Evolutionary conservation across 92 coral and sea anemone species (phyloP), one percentile per base, ranked within the genome.

Genomic region (Nematostella vectensis): DNA sequence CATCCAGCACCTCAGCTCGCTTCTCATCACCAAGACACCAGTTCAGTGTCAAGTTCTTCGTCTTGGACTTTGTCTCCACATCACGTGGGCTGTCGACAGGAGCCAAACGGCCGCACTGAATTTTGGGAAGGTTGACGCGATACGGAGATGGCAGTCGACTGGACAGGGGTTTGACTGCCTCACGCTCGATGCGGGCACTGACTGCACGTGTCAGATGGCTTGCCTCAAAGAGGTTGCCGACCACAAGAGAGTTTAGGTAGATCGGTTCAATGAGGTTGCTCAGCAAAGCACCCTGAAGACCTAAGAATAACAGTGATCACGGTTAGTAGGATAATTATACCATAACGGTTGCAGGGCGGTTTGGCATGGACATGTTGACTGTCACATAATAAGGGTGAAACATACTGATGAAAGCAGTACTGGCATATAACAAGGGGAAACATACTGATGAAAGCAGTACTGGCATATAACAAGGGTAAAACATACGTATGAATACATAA

Each of bases 191-290:
- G 29, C 96, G 94, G 51, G 81, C 80, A 67, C 94, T 69, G 58
- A 88, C 81, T 1, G 96, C 96, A 59, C 96, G 94, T 28, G 71
- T 57, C 70, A 88, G 74, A 52, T 88, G 96, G 12, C 79, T 77
- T 18, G 60, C 39, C 58, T 88, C 83, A 27, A 68, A 88, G 38
- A 78, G 76, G 29, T 81, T 69, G 29, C 96, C 96, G 2, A 85
- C 81, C 12, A 77, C 37, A 20, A 88, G 61, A n/a, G 85, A 71
- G 36, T 48, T 72, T 44, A 88, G 44, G 75, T 88, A 88, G 30
- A 88, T 70, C 23, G 96, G 96, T 25, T 88, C 88, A 15, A 88
- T 71, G 3, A 88, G 18, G 57, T 63, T 65, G 60, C 84, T 75
- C 15, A 88, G 73, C 26, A 88, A 53, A 8, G 82, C 69, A 8